Evolutionary conservation across 2,113 vertebrate genomes (phyloP), one percentile per base, ranked within the genome.

Genomic region (Anas platyrhynchos): DNA sequence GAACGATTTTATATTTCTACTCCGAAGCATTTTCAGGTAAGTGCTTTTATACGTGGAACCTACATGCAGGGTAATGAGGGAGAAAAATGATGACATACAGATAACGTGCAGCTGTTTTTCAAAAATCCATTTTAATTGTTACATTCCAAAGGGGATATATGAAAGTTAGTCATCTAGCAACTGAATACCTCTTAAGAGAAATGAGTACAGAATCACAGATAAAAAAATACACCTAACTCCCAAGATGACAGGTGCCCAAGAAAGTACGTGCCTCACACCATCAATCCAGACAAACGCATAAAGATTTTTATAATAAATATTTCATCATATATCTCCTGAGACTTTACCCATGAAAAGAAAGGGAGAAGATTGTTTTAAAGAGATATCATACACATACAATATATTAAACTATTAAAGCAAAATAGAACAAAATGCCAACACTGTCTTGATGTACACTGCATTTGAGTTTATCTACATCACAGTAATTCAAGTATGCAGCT

Each of bases 121-220:
- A 94, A 98, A 98, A 98, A 98, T 93, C 94, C 96, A 79, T 50
- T 91, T 97, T 98, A 97, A 98, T 97, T 96, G 59, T 97, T 98
- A 95, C 97, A 98, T 97, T 98, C 94, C 96, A 97, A 97, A 98
- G 93, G 88, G 74, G 91, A 95, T 92, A 94, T 96, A 97, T 67
- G 93, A 97, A 95, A 96, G 72, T 92, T 95, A 97, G 82, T 96
- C 92, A 97, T 83, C 77, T 91, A 96, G 88, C 91, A 97, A 97
- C 85, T 96, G 84, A 84, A 83, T 36, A 94, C 66, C 80, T 97
- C 95, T 96, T 88, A 76, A 80, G 78, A 96, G 82, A 90, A 78
- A 95, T 66, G 77, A 91, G 36, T 91, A 95, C 54, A 65, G 89
- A 93, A 94, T 86, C 68, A 96, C 91, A 83, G 87, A 91, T 97